Conservation (phyloP, 2,113 vertebrate species). For the Podarcis raffonei region DNA sequence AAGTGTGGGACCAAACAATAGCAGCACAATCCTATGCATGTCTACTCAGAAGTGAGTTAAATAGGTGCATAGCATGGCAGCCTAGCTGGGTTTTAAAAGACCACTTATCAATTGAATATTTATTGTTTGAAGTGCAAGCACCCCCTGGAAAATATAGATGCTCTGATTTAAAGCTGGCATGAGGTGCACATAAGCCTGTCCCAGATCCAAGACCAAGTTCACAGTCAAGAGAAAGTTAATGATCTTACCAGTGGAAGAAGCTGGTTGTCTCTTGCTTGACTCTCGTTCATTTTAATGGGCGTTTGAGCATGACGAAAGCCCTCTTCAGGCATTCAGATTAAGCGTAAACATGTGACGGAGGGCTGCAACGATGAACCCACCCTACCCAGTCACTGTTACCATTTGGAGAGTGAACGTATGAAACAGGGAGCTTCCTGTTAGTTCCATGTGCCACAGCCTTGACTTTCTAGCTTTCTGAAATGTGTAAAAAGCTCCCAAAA, state of each 20-base stretch:
- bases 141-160: neutral
- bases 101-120: neutral
- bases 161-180: neutral
- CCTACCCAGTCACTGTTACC: no score
- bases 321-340: no score
- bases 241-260: neutral
- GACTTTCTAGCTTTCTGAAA: no score
- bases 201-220: neutral
- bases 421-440: no score
- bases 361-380: no score
- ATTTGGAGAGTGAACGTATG: no score
- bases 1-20: neutral
- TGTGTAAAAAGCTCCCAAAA: no score
- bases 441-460: no score
- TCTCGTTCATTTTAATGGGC: neutral
- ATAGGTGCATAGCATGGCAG: neutral
- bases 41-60: neutral
- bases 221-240: neutral
- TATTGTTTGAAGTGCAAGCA: conserved; percentile 27
- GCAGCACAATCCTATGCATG: neutral
- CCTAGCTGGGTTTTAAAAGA: neutral
- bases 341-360: no score
- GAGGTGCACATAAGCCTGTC: neutral
- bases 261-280: neutral
- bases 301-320: neutral